Conservation (phyloP, 2,797 vertebrate species). For the Sciurus vulgaris region DNA sequence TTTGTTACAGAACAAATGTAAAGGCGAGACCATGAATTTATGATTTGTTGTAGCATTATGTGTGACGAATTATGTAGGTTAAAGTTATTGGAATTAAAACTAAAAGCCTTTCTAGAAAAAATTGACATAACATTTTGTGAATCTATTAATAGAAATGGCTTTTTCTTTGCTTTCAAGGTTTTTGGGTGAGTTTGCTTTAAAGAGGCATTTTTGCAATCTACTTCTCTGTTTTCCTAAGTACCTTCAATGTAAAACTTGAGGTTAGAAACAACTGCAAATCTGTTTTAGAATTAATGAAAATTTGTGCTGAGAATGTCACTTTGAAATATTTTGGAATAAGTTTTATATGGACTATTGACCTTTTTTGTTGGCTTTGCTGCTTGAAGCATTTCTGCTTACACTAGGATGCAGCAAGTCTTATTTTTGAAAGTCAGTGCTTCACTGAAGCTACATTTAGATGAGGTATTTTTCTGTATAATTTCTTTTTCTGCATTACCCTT, state of each 20-base stretch:
- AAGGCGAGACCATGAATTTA: neutral
- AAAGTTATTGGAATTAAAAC: slow-evolving; percentile 68
- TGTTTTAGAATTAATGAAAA: slow-evolving; percentile 59
- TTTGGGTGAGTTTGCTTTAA: slow-evolving; percentile 60
- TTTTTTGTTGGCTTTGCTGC: slow-evolving; percentile 35
- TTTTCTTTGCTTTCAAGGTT: slow-evolving; percentile 75
- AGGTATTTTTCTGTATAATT: slow-evolving; percentile 2
- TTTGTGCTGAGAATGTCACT: slow-evolving; percentile 60
- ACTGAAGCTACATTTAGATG: slow-evolving; percentile 15
- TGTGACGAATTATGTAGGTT: slow-evolving; percentile 51
- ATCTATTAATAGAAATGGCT: slow-evolving; percentile 44
- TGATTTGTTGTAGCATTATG: slow-evolving; percentile 35
- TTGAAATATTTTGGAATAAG: slow-evolving; percentile 52
- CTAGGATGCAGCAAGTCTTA: slow-evolving; percentile 1
- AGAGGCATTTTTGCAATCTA: slow-evolving; percentile 18
- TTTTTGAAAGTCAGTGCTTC: slow-evolving; percentile 46
- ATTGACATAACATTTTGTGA: slow-evolving; percentile 38
- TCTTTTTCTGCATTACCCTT: slow-evolving; percentile 24
- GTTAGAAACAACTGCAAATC: neutral
- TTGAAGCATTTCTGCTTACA: slow-evolving; percentile 47
- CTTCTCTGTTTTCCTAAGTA: neutral
- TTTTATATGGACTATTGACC: slow-evolving; percentile 48
- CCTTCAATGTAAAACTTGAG: slow-evolving; percentile 31
- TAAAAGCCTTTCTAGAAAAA: slow-evolving; percentile 67
- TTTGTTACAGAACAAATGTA: slow-evolving; percentile 5